A percentile compares a stretch with the other conserved stretches of the same genome.
Conservation (phyloP, 2,797 vertebrate species). For the Notolabrus celidotus region DNA sequence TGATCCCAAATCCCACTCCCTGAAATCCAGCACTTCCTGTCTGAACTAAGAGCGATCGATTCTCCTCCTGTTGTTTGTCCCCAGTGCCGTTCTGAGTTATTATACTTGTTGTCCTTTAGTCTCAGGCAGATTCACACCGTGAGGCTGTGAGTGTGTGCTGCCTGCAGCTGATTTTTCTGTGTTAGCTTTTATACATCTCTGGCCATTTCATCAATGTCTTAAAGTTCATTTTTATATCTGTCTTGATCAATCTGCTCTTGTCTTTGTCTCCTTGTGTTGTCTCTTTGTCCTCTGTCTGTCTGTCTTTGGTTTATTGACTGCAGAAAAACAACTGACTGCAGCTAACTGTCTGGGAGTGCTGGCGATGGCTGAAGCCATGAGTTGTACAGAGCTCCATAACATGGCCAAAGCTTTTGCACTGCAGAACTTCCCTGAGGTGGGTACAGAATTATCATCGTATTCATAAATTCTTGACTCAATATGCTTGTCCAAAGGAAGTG, state of each 20-base stretch:
- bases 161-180: conserved; percentile 45
- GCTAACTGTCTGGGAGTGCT: conserved; percentile 97
- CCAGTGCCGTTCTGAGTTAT: conserved; percentile 81
- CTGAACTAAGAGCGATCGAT: conserved; percentile 78
- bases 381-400: conserved; percentile 96
- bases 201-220: conserved; percentile 73
- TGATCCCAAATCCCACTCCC: conserved; percentile 76
- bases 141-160: conserved; percentile 40
- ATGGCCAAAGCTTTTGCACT: conserved; percentile 98
- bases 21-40: conserved; percentile 65
- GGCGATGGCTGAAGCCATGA: conserved; percentile 99
- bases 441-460: conserved; percentile 11
- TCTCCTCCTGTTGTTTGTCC: conserved; percentile 83
- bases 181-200: conserved; percentile 41
- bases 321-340: conserved; percentile 98
- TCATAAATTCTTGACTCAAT: no score
- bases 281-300: no score
- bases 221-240: conserved; percentile 23
- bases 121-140: conserved; percentile 73
- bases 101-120: conserved; percentile 71
- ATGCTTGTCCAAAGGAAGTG: no score
- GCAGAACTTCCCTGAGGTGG: conserved; percentile 95
- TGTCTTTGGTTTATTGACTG: conserved; percentile 29
- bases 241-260: conserved; percentile 64
- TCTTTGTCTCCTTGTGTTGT: conserved; percentile 41